phyloP scores from a whole-genome alignment of 2,888 invertebrate species.

The Choristoneura rosaceana region DNA sequence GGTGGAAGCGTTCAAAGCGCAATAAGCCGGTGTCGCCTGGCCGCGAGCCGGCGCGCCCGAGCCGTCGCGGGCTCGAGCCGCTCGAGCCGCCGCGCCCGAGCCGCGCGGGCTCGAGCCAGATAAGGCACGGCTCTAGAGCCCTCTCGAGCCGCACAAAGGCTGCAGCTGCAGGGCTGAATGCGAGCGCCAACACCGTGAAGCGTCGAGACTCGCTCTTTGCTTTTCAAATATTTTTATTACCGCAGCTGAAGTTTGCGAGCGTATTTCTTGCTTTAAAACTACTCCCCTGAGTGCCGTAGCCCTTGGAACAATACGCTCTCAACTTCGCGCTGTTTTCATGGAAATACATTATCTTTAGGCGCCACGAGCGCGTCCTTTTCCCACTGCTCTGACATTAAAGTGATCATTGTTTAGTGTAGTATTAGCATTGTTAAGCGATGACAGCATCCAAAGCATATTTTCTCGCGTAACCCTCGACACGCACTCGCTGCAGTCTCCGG shows the following conservation, averaged over 20 bases:
- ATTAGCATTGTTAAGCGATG: too few species aligned
- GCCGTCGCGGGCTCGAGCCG: slow-evolving; percentile 16
- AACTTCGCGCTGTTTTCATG: background rate
- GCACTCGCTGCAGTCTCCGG: too few species aligned
- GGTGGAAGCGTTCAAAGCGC: slow-evolving; percentile 15
- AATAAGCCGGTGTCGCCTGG: background rate
- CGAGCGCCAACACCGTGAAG: background rate
- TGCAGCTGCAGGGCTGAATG: slow-evolving; percentile 18
- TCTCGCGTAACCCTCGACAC: too few species aligned
- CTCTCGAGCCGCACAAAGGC: slow-evolving; percentile 34
- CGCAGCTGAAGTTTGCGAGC: background rate
- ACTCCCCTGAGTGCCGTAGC: slow-evolving; percentile 15
- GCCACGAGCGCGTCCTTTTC: too few species aligned
- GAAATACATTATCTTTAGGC: background rate
- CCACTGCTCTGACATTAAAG: too few species aligned
- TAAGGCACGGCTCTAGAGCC: slow-evolving; percentile 39
- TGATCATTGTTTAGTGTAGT: too few species aligned
- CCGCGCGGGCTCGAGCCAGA: slow-evolving; percentile 27
- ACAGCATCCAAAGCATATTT: too few species aligned
- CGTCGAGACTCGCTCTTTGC: background rate
- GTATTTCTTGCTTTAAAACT: slow-evolving; percentile 18
- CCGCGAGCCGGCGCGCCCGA: background rate
- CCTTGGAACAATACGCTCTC: background rate
- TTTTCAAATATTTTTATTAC: slow-evolving; percentile 4
- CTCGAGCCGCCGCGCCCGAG: slow-evolving; percentile 10